These are phyloP conservation scores for Clytia hemisphaerica DNA, from an alignment of 30 jellyfish, hydroid and myxozoan species.

Conservation along the genomic window DNA sequence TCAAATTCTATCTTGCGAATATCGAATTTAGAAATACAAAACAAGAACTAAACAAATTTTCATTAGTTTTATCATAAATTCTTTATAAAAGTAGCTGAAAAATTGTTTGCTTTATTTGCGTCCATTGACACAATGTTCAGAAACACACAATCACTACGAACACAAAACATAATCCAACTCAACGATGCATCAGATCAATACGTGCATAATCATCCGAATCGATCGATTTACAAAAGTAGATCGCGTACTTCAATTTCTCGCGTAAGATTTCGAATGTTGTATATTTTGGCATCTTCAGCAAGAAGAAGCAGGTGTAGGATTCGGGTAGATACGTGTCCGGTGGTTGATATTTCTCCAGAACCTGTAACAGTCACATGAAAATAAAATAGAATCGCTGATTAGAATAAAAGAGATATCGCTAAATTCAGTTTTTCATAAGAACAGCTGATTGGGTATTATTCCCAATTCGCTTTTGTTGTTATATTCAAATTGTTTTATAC, in stretches of 20 bases:
- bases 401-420: not conserved
- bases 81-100: too few species aligned
- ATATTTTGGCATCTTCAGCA: slow-evolving; percentile 87
- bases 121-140: too few species aligned
- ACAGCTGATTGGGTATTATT: too few species aligned
- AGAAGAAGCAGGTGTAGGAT: slow-evolving; percentile 92
- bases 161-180: not conserved
- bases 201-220: slow-evolving; percentile 96
- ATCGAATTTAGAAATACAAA: too few species aligned
- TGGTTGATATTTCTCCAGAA: slow-evolving; percentile 78
- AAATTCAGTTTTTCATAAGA: not conserved
- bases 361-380: slow-evolving; percentile 36
- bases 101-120: too few species aligned
- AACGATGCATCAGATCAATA: slow-evolving; percentile 53
- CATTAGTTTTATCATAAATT: too few species aligned
- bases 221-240: slow-evolving; percentile 75
- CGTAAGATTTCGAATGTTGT: slow-evolving; percentile 50
- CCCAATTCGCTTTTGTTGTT: too few species aligned
- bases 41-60: too few species aligned
- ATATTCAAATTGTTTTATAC: too few species aligned
- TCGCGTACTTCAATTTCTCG: slow-evolving; percentile 87
- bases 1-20: too few species aligned
- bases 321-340: slow-evolving; percentile 83
- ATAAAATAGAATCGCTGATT: not conserved
- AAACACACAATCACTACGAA: not conserved